Base-by-base conservation (phyloP, 2,888 invertebrate species). In the Drosophila imparisetae region DNA sequence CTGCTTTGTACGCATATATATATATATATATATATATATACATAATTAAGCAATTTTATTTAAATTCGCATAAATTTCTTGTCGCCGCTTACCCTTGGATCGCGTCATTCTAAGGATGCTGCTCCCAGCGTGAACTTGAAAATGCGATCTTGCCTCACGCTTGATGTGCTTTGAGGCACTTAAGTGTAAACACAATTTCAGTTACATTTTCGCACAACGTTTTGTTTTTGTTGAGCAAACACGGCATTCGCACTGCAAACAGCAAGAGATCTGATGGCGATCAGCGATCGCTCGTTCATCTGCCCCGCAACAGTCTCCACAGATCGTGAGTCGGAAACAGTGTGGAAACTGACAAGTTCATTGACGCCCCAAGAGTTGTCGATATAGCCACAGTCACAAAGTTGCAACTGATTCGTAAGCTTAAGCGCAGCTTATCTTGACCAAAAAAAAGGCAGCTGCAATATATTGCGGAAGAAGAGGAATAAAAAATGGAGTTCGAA, bases 141-240 rank as follows among this genome's bases (percentile, higher is more conserved):
- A 66, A 55, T 29, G 48, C 50, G 53, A 49, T 40, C 62, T 30
- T 24, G 21, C 59, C 60, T 21, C 24, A 15, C 75, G 87, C 87
- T 84, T 84, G 80, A 81, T 84, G 67, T 86, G 81, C 66, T 61
- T 67, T 75, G 62, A 66, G 75, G 65, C 69, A 42, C 57, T 57
- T 30, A 61, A 69, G 74, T 79, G 89, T 60, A 81, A 86, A 85
- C 62, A 85, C 49, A 66, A 83, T 86, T 84, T 89, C 76, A 81
- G 84, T 89, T 79, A 85, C 84, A 89, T 86, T 89, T 83, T 73
- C 66, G 71, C 60, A 58, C 40, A 61, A 73, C 54, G 61, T 62
- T 78, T 55, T 89, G 87, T 86, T 79, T 79, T 84, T 85, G 29
- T 84, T 85, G 79, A 71, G 55, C 89, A 85, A 85, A 85, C 82